A percentile compares a stretch with the other conserved stretches of the same genome.
Conservation (phyloP, 2,113 vertebrate species). For the Edolisoma coerulescens region DNA sequence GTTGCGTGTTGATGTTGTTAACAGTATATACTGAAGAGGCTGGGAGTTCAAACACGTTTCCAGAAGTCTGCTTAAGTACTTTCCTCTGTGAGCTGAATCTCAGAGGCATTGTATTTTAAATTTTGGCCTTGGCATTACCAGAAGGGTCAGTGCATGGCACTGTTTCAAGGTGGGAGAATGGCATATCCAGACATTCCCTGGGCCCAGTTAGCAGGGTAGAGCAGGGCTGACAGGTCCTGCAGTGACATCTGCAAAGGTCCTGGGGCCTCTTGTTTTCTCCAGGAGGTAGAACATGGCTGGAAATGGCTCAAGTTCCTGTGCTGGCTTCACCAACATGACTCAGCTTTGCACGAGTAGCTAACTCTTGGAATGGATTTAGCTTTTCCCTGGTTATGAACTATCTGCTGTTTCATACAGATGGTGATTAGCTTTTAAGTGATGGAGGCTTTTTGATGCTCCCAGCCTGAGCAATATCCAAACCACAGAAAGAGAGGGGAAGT, state of each 20-base stretch:
- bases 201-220: neutral
- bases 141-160: neutral
- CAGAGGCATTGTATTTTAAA: neutral
- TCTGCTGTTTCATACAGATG: neutral
- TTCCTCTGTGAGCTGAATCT: neutral
- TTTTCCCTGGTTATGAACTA: neutral
- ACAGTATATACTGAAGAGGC: neutral
- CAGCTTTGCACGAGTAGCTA: neutral
- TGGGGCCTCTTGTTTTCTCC: neutral
- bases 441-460: neutral
- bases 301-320: neutral
- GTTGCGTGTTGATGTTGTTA: neutral
- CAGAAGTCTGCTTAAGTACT: neutral
- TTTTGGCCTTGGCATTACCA: neutral
- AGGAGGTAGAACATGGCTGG: neutral
- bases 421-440: neutral
- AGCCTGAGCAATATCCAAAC: neutral
- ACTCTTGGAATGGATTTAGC: neutral
- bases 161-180: neutral
- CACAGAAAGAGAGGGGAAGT: neutral
- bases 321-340: neutral
- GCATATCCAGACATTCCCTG: accelerated
- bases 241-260: neutral
- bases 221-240: neutral
- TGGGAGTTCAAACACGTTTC: neutral